These are phyloP conservation scores for Neodiprion pinetum DNA, from an alignment of 1,140 invertebrate species.

Conservation along the genomic window DNA sequence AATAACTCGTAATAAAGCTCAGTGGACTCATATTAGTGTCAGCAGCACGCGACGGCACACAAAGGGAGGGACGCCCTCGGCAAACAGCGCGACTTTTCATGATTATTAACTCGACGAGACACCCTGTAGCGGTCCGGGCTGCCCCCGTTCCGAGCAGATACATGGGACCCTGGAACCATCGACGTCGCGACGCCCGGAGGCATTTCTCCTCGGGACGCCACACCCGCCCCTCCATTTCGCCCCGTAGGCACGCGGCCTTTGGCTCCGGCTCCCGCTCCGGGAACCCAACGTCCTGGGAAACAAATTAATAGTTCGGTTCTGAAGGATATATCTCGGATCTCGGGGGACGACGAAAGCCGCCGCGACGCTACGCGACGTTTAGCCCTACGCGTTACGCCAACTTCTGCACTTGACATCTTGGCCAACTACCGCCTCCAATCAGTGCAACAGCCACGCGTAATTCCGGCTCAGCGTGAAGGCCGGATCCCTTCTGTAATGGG, in stretches of 20 bases:
- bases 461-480: too few species aligned
- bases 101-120: conserved; percentile 5
- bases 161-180: background rate
- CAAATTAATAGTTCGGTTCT: background rate
- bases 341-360: too few species aligned
- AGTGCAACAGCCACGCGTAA: too few species aligned
- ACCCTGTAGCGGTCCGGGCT: conserved; percentile 3
- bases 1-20: conserved; percentile 7
- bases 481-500: too few species aligned
- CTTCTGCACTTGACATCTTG: too few species aligned
- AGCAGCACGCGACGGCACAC: conserved; percentile 3
- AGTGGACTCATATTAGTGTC: background rate
- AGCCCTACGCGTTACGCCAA: too few species aligned
- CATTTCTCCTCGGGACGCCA: background rate
- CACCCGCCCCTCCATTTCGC: background rate
- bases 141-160: background rate
- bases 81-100: conserved; percentile 1
- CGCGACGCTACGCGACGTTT: too few species aligned
- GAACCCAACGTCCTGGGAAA: background rate
- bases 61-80: background rate
- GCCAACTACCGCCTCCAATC: too few species aligned
- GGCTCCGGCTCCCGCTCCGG: background rate
- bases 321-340: too few species aligned
- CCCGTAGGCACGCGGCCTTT: background rate
- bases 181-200: background rate